Base-by-base conservation (phyloP, 2,797 vertebrate species). In the Phalanger gymnotis region DNA sequence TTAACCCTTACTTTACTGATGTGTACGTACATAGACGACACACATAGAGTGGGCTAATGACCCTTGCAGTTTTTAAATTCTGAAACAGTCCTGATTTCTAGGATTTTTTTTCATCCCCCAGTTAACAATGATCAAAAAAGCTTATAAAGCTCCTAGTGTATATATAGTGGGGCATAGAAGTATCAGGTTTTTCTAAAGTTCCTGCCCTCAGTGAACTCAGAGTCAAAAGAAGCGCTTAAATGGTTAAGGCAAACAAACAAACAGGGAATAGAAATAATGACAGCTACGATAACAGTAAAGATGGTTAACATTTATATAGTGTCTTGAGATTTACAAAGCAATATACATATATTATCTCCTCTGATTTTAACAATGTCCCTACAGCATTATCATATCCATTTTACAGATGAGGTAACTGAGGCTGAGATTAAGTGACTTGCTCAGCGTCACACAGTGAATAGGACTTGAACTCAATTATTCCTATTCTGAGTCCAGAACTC, bases 1-100 rank as follows among this genome's bases (percentile, higher is more conserved):
- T 98, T 98, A 98, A 98, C 98, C 96, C 98, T 98, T 99, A 97
- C 96, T 96, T 97, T 97, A 97, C 97, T 51, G 98, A 98, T 98
- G 95, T 96, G 92, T 97, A 98, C 96, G 93, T 97, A 97, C 89
- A 89, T 89, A 97, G 94, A 96, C 56, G 91, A 95, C 97, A 96
- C 93, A 97, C 93, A 97, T 55, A 92, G 90, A 40, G 19, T 25
- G 0, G n/a, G 19, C 66, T 81, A 40, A 81, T 81, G 66, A 47
- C 53, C 51, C 94, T 56, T 4, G 27, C 92, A 94, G 27, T 19
- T 91, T 96, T 97, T 91, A 95, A 95, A 93, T 34, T 58, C 54
- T 90, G 94, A 96, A 54, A 54, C 13, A 54, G 30, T 93, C 94
- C 95, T 61, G 91, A 61, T 90, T 94, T 56, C 92, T 93, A 53